Evolutionary conservation across 2,797 vertebrate species (phyloP).

Genomic region (Tangara arthus): DNA sequence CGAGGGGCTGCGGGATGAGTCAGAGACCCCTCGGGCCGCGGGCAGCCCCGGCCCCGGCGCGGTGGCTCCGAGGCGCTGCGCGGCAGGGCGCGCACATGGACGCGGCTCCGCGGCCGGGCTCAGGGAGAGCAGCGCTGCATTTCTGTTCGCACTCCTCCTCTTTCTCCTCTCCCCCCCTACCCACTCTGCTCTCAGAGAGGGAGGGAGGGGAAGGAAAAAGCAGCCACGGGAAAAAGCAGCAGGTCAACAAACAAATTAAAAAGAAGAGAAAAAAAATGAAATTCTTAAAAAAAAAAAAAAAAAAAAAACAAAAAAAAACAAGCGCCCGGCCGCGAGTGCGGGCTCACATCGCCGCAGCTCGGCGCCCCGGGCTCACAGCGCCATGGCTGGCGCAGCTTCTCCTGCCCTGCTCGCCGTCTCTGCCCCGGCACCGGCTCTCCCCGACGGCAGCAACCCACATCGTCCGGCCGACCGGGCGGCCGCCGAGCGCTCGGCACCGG

Average conservation of each 20-base stretch:
- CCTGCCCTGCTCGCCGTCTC: not conserved
- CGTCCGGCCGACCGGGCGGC: not conserved
- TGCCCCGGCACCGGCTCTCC: not conserved
- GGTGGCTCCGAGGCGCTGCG: conserved; percentile 21
- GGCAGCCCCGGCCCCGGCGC: conserved; percentile 35
- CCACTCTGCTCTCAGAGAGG: conserved; percentile 22
- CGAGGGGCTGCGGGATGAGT: conserved; percentile 17
- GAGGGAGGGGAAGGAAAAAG: conserved; percentile 4
- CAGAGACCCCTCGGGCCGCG: conserved; percentile 43
- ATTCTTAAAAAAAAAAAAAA: not conserved
- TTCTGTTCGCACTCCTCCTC: conserved; percentile 46
- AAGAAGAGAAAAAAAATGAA: not conserved
- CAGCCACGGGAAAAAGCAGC: not conserved
- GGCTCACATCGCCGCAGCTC: conserved; percentile 45
- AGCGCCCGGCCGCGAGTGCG: not conserved
- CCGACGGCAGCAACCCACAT: conserved; percentile 18
- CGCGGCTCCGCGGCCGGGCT: conserved; percentile 55
- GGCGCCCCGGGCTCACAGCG: not conserved
- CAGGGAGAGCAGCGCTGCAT: conserved; percentile 62
- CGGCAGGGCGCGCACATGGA: conserved; percentile 43
- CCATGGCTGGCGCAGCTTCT: conserved; percentile 19
- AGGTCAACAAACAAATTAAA: not conserved
- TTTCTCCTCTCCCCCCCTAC: conserved; percentile 26
- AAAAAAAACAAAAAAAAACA: not conserved
- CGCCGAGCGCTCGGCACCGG: not conserved